Evolutionary conservation across 2,797 vertebrate species (phyloP).

Genomic region (Eremophila alpestris): DNA sequence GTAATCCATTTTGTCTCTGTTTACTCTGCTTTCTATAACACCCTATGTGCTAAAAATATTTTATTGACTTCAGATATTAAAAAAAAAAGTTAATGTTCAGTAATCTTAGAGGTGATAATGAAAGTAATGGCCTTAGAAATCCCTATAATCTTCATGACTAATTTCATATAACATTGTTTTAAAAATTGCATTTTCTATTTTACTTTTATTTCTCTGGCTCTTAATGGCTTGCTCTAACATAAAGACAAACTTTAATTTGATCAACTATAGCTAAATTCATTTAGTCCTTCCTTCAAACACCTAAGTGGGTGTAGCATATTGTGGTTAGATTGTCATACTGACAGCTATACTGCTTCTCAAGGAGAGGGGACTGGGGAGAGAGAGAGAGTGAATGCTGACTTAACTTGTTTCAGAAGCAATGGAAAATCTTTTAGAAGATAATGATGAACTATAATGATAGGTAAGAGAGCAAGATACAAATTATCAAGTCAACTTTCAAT

Average conservation of each 20-base stretch:
- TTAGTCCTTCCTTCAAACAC: background rate
- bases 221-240: background rate
- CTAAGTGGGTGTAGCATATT: background rate
- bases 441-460: constrained; percentile 29
- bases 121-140: background rate
- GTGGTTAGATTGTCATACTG: background rate
- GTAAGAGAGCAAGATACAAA: constrained; percentile 43
- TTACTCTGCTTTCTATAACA: background rate
- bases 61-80: background rate
- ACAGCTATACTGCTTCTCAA: background rate
- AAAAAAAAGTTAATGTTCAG: background rate
- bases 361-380: background rate
- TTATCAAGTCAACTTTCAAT: constrained; percentile 23
- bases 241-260: constrained; percentile 40
- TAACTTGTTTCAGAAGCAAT: constrained; percentile 47
- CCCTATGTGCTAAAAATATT: background rate
- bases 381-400: background rate
- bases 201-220: background rate
- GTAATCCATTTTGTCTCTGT: background rate
- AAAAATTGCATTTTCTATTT: constrained; percentile 10
- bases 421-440: constrained; percentile 40
- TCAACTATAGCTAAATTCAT: constrained; percentile 22
- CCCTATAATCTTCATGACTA: background rate
- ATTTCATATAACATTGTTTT: background rate
- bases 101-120: background rate